These are phyloP conservation scores for Squalus acanthias DNA, from an alignment of 2,797 vertebrate species.

Conservation along the genomic window DNA sequence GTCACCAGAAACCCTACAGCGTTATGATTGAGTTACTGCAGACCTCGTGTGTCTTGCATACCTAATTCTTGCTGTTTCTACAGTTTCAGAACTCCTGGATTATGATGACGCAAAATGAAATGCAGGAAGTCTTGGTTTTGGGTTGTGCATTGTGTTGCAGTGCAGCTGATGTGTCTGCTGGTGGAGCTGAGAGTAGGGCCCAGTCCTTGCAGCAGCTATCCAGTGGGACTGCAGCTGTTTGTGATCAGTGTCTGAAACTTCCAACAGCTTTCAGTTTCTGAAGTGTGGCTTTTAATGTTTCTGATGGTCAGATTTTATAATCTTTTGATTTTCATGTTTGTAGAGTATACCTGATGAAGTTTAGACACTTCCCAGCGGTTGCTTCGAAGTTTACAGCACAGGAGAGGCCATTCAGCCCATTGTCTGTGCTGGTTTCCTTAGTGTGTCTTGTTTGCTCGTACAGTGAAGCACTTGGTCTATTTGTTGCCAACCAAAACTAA, in stretches of 20 bases:
- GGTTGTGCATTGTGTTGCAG: neutral
- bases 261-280: neutral
- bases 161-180: neutral
- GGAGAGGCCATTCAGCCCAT: neutral
- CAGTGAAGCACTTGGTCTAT: no score
- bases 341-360: neutral
- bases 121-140: slow-evolving; percentile 2
- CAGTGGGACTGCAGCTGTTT: neutral
- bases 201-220: neutral
- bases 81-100: neutral
- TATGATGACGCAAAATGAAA: neutral
- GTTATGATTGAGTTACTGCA: neutral
- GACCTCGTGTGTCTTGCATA: neutral
- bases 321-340: neutral
- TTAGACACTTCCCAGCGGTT: neutral
- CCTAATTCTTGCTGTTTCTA: neutral
- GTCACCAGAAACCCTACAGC: neutral
- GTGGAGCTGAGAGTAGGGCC: neutral
- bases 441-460: neutral
- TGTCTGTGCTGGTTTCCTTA: neutral
- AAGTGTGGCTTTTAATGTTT: neutral
- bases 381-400: neutral
- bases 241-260: neutral
- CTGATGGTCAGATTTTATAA: neutral
- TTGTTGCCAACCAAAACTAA: no score